A percentile compares a stretch with the other conserved stretches of the same genome.
phyloP scores from a whole-genome alignment of 2,797 vertebrate species.

The Erithacus rubecula region DNA sequence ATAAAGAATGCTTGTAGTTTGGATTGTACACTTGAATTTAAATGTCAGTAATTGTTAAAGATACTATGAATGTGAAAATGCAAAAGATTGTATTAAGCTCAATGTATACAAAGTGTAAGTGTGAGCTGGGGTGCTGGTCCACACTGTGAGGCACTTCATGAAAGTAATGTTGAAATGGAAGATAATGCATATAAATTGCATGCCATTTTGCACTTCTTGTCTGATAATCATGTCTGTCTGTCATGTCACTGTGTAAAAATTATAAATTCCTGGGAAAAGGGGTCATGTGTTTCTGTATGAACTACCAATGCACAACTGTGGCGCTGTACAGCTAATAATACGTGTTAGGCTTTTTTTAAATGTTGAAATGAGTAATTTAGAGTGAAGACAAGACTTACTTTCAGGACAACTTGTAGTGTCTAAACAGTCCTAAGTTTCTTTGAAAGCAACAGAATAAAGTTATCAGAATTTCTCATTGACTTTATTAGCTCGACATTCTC shows the following conservation, averaged over 20 bases:
- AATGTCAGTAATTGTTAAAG: neutral
- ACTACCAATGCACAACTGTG: neutral
- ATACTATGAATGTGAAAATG: conserved; percentile 44
- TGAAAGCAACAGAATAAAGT: neutral
- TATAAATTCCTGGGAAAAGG: neutral
- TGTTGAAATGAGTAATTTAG: neutral
- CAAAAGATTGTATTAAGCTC: conserved; percentile 38
- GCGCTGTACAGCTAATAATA: neutral
- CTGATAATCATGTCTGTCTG: neutral
- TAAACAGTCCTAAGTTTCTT: neutral
- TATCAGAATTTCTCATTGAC: neutral
- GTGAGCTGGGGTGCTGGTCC: neutral
- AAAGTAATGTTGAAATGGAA: conserved; percentile 9
- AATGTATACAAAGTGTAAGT: neutral
- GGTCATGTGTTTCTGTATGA: conserved; percentile 11
- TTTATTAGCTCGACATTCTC: neutral
- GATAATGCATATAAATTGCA: conserved; percentile 7
- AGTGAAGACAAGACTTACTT: neutral
- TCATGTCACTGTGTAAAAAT: neutral
- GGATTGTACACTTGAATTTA: conserved; percentile 24
- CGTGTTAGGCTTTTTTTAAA: neutral
- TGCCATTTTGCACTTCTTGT: conserved; percentile 47
- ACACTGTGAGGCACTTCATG: neutral
- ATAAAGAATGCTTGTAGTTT: conserved; percentile 14
- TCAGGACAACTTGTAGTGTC: neutral